Base-by-base conservation (phyloP, 2,113 vertebrate genomes). In the Tyrannus savana region DNA sequence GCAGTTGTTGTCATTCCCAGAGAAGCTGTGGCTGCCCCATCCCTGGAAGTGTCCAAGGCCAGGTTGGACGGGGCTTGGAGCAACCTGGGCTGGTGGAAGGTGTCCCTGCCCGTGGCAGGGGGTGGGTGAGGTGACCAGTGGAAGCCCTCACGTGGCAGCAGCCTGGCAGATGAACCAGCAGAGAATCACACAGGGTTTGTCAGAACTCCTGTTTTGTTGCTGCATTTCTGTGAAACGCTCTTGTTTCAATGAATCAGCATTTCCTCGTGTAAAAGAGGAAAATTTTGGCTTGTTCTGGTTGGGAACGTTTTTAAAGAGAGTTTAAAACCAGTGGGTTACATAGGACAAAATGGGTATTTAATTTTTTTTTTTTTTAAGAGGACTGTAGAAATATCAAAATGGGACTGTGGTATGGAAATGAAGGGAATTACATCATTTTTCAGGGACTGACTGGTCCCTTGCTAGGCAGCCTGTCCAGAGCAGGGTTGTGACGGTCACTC, bases 201-300 rank as follows among this genome's bases (percentile, higher is more conserved):
- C 58, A 60, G 17, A 74, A 10, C 83, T 87, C 52, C 69, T 62
- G 42, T 50, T 67, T 13, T 72, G 85, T 77, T 37, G 41, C 88
- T 49, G 69, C 0, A 0, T 69, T 91, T 41, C 69, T 75, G 42
- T 42, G 83, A 67, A 90, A 67, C 10, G 52, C 60, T 72, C 75
- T 78, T 4, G 28, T 94, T 92, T 78, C 84, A 44, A 2, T 92
- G 91, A 92, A 92, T 96, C 96, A 95, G 95, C 96, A 53, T 80
- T 96, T 96, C 91, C 89, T 90, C 59, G 1, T 64, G 73, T 55
- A 37, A 12, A 72, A 56, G 83, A 64, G 53, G 76, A 76, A 71
- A 67, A 87, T 55, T 66, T 86, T 19, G 72, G 75, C 89, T 89
- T 71, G 68, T 89, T 90, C 84, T 77, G 63, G 63, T 68, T 39